Base-by-base conservation (phyloP, 2,113 vertebrate species). In the Erinaceus europaeus region DNA sequence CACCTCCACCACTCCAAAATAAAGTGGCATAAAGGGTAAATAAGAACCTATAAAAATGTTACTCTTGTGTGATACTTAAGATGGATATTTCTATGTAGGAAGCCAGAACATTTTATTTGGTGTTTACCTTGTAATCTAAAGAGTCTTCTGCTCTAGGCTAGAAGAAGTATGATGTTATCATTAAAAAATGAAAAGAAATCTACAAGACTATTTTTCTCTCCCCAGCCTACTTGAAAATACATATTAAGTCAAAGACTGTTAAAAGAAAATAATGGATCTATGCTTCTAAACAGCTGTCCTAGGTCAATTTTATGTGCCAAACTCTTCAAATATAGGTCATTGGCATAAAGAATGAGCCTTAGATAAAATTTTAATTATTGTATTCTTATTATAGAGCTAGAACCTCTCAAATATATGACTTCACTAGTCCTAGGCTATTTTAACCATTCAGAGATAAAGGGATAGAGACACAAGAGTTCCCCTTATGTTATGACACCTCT, bases 1-100 rank as follows among this genome's bases (percentile, higher is more conserved):
- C 6, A 2, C 4, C 0, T 1, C 5, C 2, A 12, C n/a, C 2
- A 62, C 4, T 21, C 13, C 13, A 55, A 10, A 85, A 75, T 0
- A 84, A 79, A 62, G 14, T 1, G 14, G 13, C 18, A 6, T 32
- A 20, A 50, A 20, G n/a, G 68, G 5, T 18, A 15, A 81, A 67
- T 40, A 75, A 25, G 32, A 75, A 38, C 1, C 2, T n/a, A 9
- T 7, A 2, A 4, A 61, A 34, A 29, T 9, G 3, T 10, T 5
- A 44, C 50, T 44, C 40, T 36, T 64, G 1, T 32, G 0, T 36
- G 55, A 4, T 27, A 48, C 14, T 17, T 5, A 13, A 74, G 34
- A 11, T 74, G n/a, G 38, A 17, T 71, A 13, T 12, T 71, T 76
- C n/a, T n/a, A n/a, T 53, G 3, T 3, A 67, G 44, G 2, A 23